Base-by-base conservation (phyloP, 2,888 invertebrate species). In the Phasia obesa region DNA sequence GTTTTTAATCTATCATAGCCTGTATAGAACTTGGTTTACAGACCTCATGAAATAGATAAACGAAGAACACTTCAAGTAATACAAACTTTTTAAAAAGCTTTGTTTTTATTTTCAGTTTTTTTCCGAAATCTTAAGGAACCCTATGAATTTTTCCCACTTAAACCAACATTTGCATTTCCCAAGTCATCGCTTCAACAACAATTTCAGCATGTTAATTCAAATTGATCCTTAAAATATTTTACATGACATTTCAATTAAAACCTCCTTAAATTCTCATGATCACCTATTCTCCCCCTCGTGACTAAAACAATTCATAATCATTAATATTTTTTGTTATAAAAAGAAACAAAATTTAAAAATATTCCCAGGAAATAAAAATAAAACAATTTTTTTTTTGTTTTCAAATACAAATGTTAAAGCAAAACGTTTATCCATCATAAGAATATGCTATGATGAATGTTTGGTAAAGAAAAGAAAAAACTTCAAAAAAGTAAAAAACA, bases 231-330 rank as follows among this genome's bases (percentile, higher is more conserved):
- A 47, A 67, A 35, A 64, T 55, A 25, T 67, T 67, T 19, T 47
- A 74, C 73, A 60, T 79, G 79, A 71, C 75, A 76, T 83, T 64
- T 67, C 75, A 79, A 83, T 79, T 76, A 79, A 71, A 79, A 57
- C 64, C 79, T 71, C 60, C 65, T 79, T 76, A 76, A 76, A 83
- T 83, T 83, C 83, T 67, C 83, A 83, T 83, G 83, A 83, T 83
- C 79, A 79, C 83, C 83, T 83, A 21, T 65, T 21, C 78, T 69
- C 51, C 70, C 74, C 75, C 65, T 60, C 60, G 21, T 35, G 42
- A 35, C 25, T 55, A 19, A 57, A 59, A 64, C 57, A 60, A 76
- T 27, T 60, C 59, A 76, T 60, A 69, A 42, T 53, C 53, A 60
- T 51, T 53, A 60, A 77, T 11, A 57, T 64, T 49, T 25, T 19